Base-by-base conservation (phyloP, 2,797 vertebrate species). In the Streptopelia turtur region DNA sequence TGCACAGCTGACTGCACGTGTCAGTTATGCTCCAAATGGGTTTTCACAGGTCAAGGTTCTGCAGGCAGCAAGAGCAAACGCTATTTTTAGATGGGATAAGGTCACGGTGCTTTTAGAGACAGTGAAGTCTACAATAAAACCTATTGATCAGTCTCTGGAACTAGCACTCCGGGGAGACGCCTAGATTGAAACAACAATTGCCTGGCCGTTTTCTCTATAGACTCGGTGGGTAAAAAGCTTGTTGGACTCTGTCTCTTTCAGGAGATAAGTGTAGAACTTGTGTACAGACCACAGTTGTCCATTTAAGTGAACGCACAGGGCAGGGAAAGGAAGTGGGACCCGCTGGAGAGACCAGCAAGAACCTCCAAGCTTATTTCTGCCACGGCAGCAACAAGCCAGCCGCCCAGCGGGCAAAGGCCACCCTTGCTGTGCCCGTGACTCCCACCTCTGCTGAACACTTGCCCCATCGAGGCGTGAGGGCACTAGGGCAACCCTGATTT, bases 111-210 rank as follows among this genome's bases (percentile, higher is more conserved):
- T 98, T 98, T 98, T 98, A 98, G 97, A 98, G 98, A 98, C 98
- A 98, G 97, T 97, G 97, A 98, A 97, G 97, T 98, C 97, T 97
- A 98, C 98, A 98, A 98, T 98, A 98, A 98, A 98, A 98, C 98
- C 98, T 98, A 98, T 98, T 98, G 98, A 98, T 98, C 98, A 98
- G 97, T 87, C 97, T 98, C 97, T 98, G 98, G 97, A 98, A 98
- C 98, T 95, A 96, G 94, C 31, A 50, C 98, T 98, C 98, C 96
- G 41, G 97, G 98, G 98, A 98, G 98, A 98, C 87, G 71, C 90
- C 47, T 93, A 97, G 97, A 98, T 96, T 98, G 98, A 98, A 98
- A 98, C 97, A 98, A 98, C 98, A 98, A 98, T 97, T 97, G 98
- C 97, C 95, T 95, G 83, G 83, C 93, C 7, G 15, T 97, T 98